These are phyloP conservation scores for Drosophila punjabiensis DNA, from an alignment of 1,140 invertebrate species.

Conservation along the genomic window DNA sequence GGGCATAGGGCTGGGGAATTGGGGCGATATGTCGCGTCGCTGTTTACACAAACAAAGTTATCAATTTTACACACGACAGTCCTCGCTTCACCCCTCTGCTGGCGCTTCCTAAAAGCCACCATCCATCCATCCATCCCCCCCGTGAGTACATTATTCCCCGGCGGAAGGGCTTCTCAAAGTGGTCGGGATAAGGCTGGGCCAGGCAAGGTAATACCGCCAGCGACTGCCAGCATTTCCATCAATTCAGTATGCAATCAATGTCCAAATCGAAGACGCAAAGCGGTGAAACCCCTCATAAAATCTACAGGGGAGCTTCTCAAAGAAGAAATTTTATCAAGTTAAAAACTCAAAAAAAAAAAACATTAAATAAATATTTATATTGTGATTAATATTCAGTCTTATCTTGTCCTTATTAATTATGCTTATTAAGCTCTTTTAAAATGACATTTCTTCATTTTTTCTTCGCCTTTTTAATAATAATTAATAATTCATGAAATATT, in stretches of 20 bases:
- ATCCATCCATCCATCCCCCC: background rate
- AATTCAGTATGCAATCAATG: slow-evolving; percentile 82
- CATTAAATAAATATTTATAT: background rate
- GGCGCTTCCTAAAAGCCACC: slow-evolving; percentile 22
- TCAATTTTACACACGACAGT: slow-evolving; percentile 80
- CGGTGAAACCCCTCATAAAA: slow-evolving; percentile 60
- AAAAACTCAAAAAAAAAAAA: background rate
- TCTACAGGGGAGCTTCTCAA: slow-evolving; percentile 9
- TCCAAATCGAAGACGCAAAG: slow-evolving; percentile 73
- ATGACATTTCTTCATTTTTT: background rate
- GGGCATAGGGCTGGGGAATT: background rate
- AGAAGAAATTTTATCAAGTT: no score
- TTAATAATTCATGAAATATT: background rate
- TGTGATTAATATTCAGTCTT: no score
- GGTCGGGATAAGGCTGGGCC: slow-evolving; percentile 18
- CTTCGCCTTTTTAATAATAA: background rate
- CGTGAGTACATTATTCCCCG: slow-evolving; percentile 25
- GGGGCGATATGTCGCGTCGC: slow-evolving; percentile 70
- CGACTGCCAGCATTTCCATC: slow-evolving; percentile 65
- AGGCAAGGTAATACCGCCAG: slow-evolving; percentile 21
- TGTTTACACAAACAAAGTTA: slow-evolving; percentile 84
- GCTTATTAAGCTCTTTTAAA: background rate
- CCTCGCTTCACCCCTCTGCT: slow-evolving; percentile 15
- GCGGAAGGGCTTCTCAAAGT: slow-evolving; percentile 48
- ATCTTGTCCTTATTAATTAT: background rate